Evolutionary conservation across 2,797 vertebrate genomes (phyloP), one percentile per base, ranked within the genome.

Genomic region (Sebastes itinus): DNA sequence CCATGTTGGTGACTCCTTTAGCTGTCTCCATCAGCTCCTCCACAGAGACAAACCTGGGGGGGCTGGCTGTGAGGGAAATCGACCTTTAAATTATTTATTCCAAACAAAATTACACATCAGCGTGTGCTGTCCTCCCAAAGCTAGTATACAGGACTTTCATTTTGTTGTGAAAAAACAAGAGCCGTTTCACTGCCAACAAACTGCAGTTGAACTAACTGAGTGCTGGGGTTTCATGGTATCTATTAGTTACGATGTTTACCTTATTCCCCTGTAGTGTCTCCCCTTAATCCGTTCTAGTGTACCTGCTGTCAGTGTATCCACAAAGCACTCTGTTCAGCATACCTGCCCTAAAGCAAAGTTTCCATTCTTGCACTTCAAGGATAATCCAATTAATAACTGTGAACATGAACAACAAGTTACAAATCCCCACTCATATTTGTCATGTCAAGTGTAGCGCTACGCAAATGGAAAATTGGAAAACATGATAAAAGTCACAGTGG

Each of bases 1-100:
- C 96, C 98, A 99, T 97, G 91, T 99, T 99, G 69, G 96, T 97
- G 82, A 99, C 96, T 63, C 97, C 97, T 92, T 98, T 97, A 0
- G 97, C 97, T 0, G 97, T 96, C 88, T 98, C 97, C 96, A 99
- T 96, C 69, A 99, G 92, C 87, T 99, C 98, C 77, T 99, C 97
- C 72, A 96, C 87, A 0, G 97, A 97, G 81, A 98, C 96, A 66
- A 96, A 95, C 62, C 78, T 94, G 82, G 97, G 91, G 62, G 97
- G 96, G 82, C 96, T 98, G 52, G 96, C 98, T 99, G 95, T 83
- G 87, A 95, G 62, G 3, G 61, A 64, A 62, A 80, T 25, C 6
- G 30, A 33, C 59, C 33, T 23, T 61, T 60, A 14, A 68, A 49
- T 55, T 3, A 46, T 0, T 27, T 20, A 73, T 54, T 68, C 7